Evolutionary conservation across 2,113 vertebrate species (phyloP).

Genomic region (Gallinago jamesoni): DNA sequence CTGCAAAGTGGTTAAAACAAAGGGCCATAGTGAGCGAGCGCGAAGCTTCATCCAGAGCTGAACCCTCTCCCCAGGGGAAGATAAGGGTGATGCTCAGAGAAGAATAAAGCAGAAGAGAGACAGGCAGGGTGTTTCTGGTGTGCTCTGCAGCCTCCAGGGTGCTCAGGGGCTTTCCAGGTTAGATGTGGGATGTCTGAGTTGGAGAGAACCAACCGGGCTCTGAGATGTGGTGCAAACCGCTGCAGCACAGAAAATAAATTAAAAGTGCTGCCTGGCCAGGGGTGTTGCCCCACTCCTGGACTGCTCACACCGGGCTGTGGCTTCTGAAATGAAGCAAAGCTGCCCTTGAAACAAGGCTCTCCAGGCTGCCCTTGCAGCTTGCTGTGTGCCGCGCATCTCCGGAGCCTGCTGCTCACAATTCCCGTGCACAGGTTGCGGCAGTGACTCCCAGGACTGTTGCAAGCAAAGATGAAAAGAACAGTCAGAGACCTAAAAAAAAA

Average conservation of each 20-base stretch:
- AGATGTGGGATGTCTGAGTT: neutral
- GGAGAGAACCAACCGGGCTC: neutral
- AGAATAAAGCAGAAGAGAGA: neutral
- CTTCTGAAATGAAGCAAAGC: neutral
- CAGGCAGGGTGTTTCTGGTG: neutral
- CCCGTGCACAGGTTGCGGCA: accelerated
- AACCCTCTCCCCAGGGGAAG: neutral
- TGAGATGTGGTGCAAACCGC: neutral
- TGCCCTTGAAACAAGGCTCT: no score
- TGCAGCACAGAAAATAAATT: neutral
- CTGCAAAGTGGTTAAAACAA: neutral
- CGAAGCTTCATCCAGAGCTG: neutral
- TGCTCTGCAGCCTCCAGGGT: neutral
- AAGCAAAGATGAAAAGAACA: neutral
- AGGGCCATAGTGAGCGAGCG: neutral
- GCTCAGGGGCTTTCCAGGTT: neutral
- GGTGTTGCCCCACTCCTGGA: neutral
- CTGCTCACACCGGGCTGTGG: neutral
- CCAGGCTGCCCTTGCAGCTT: no score
- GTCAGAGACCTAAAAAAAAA: neutral
- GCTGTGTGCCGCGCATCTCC: neutral
- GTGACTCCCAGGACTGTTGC: neutral
- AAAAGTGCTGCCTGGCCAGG: no score
- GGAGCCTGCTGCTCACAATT: neutral
- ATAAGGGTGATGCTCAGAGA: neutral